Conservation (phyloP, 30 jellyfish, hydroid and myxozoan genomes). For the Euphysa ruthae region DNA sequence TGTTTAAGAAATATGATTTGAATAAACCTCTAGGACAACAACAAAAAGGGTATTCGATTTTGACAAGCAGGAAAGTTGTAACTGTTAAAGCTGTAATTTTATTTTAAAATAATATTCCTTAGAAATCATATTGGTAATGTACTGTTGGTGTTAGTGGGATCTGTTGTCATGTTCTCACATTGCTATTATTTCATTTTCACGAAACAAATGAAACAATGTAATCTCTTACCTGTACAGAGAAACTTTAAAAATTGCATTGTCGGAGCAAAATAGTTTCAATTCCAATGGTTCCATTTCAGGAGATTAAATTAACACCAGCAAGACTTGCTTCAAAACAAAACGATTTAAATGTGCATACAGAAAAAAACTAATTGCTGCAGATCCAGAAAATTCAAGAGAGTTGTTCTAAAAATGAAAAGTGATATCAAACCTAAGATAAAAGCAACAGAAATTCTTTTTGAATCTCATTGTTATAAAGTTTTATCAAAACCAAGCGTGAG, state of each 20-base stretch:
- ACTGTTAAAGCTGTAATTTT: constrained; percentile 22
- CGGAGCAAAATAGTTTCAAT: neutral
- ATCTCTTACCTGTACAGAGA: constrained; percentile 18
- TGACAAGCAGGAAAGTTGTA: constrained; percentile 24
- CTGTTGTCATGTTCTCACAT: too few species aligned
- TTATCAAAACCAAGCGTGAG: neutral
- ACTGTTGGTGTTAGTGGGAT: too few species aligned
- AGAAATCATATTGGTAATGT: too few species aligned
- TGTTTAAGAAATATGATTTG: constrained; percentile 2
- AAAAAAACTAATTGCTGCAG: neutral
- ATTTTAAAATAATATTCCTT: too few species aligned
- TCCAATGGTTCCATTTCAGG: neutral
- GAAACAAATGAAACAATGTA: too few species aligned
- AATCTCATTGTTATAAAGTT: neutral
- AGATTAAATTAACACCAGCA: constrained; percentile 14
- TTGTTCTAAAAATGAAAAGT: neutral
- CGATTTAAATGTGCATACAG: neutral
- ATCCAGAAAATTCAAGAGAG: constrained; percentile 29
- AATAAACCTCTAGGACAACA: constrained; percentile 12
- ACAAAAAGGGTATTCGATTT: constrained; percentile 13
- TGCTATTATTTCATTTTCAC: too few species aligned
- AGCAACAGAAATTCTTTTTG: neutral
- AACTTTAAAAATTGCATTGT: constrained; percentile 20
- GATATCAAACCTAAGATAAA: neutral
- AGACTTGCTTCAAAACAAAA: neutral